Evolutionary conservation across 2,888 invertebrate species (phyloP).

Genomic region (Prionchulus punctatus): DNA sequence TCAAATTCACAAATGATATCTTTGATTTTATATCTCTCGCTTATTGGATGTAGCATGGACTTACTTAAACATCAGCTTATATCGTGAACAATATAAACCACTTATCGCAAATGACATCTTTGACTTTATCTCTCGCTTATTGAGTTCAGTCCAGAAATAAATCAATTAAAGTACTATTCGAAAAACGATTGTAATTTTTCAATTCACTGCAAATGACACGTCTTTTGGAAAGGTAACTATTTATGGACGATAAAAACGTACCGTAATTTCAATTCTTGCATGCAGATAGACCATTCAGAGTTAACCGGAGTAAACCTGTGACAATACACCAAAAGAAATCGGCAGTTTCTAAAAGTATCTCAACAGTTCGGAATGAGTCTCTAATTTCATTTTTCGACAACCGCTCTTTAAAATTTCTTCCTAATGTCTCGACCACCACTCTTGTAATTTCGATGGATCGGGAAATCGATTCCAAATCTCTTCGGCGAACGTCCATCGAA

Average conservation of each 20-base stretch:
- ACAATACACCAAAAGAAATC: conserved; percentile 22
- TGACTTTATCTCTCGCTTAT: no score
- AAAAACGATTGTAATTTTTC: neutral
- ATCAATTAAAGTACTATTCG: conserved; percentile 22
- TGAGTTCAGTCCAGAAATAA: conserved; percentile 23
- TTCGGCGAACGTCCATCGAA: no score
- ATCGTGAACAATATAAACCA: no score
- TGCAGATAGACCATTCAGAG: conserved; percentile 24
- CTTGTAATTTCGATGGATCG: neutral
- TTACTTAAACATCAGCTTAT: no score
- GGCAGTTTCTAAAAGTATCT: conserved; percentile 22
- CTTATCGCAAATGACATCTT: no score
- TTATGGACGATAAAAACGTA: conserved; percentile 18
- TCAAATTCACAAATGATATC: no score
- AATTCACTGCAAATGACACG: no score
- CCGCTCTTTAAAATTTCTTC: neutral
- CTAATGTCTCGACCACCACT: neutral
- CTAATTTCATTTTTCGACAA: conserved; percentile 20
- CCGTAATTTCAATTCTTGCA: conserved; percentile 26
- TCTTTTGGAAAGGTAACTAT: no score
- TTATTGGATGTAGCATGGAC: no score
- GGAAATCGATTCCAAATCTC: no score
- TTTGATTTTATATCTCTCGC: no score
- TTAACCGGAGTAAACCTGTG: conserved; percentile 17
- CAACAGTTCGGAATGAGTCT: conserved; percentile 25